Evolutionary conservation across 2,888 invertebrate genomes (phyloP).

Genomic region (Microctonus aethiopoides): DNA sequence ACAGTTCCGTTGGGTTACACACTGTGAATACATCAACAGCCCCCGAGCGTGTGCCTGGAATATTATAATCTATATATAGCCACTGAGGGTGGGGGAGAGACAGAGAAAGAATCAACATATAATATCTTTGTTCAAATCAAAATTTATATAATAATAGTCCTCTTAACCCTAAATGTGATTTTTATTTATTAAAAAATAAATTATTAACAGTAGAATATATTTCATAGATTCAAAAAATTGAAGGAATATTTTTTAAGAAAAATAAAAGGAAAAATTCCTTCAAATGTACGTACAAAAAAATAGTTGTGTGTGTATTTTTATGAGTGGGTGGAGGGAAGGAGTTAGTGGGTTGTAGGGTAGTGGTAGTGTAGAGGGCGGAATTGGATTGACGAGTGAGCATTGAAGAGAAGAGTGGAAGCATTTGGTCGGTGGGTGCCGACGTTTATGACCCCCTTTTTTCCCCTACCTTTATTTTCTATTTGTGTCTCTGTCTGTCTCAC

Average conservation of each 20-base stretch:
- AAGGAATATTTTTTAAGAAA: not conserved
- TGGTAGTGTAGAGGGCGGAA: constrained; percentile 45
- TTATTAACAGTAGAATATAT: not conserved
- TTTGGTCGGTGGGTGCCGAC: constrained; percentile 49
- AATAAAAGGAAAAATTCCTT: no score
- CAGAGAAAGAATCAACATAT: not conserved
- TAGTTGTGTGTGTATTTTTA: not conserved
- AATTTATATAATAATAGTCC: no score
- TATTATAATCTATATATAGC: constrained; percentile 45
- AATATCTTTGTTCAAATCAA: not conserved
- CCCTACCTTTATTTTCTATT: constrained; percentile 46
- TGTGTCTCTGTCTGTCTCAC: not conserved
- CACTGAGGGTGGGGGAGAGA: constrained; percentile 9
- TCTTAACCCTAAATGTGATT: no score
- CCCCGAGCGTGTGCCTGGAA: constrained; percentile 61
- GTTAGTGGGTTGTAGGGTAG: constrained; percentile 2
- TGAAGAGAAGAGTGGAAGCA: constrained; percentile 48
- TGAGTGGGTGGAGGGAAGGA: not conserved
- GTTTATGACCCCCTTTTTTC: constrained; percentile 64
- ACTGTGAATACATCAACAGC: constrained; percentile 64
- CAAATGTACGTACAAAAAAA: no score
- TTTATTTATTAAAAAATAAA: no score
- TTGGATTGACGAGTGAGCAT: constrained; percentile 66
- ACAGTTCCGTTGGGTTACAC: constrained; percentile 65
- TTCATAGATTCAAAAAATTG: not conserved